Conservation (phyloP, 1,140 invertebrate species). For the Drosophila quadrilineata region DNA sequence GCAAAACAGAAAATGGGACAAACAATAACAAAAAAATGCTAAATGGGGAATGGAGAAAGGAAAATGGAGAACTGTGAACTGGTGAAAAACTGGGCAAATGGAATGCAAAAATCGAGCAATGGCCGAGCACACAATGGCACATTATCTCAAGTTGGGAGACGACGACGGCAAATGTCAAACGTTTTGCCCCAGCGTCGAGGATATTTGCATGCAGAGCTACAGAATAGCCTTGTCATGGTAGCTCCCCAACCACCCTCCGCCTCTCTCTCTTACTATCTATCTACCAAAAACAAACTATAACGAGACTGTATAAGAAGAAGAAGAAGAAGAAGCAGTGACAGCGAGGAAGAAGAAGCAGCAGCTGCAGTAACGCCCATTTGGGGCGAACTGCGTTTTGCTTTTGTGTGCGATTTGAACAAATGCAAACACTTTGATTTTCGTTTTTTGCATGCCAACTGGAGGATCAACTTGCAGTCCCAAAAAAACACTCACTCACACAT, state of each 20-base stretch:
- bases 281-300: not conserved
- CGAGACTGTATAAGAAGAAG: no score
- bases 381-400: conserved; percentile 30
- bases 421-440: conserved; percentile 78
- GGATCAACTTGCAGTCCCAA: conserved; percentile 63
- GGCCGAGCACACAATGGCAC: conserved; percentile 41
- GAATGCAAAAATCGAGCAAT: not conserved
- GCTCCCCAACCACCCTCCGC: conserved; percentile 28
- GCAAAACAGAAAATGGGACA: conserved; percentile 23
- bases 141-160: conserved; percentile 59
- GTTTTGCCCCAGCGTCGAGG: conserved; percentile 57
- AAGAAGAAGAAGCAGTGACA: not conserved
- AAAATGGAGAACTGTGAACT: conserved; percentile 1
- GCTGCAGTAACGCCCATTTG: conserved; percentile 3
- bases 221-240: conserved; percentile 28
- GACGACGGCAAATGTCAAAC: conserved; percentile 75
- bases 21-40: not conserved
- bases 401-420: conserved; percentile 73
- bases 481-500: conserved; percentile 33
- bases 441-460: conserved; percentile 34
- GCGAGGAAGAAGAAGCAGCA: no score
- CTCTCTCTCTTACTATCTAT: not conserved
- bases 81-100: not conserved
- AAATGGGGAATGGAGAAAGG: not conserved
- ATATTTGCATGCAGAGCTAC: conserved; percentile 68